Evolutionary conservation across 1,140 invertebrate species (phyloP).

Genomic region (Lamellibrachia luymesi): DNA sequence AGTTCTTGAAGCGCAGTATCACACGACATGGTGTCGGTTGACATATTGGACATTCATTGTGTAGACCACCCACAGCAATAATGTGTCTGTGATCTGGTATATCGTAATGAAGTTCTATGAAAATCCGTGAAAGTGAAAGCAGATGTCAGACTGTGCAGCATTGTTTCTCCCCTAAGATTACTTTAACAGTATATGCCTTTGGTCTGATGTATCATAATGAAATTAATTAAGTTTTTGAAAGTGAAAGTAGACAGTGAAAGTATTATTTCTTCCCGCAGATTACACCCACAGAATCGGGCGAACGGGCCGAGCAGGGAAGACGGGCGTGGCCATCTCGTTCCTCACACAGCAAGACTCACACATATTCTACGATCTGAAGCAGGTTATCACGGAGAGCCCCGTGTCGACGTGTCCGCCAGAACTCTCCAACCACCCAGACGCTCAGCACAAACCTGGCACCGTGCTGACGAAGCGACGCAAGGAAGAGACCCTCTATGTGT

Average conservation of each 20-base stretch:
- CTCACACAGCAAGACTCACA: conserved; percentile 94
- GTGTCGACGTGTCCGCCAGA: conserved; percentile 95
- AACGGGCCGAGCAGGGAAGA: conserved; percentile 97
- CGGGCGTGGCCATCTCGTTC: conserved; percentile 92
- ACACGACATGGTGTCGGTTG: no score
- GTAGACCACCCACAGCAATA: no score
- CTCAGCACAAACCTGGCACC: conserved; percentile 95
- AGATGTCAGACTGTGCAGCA: background rate
- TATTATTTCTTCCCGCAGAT: conserved; percentile 64
- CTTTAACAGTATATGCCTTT: conserved; percentile 83
- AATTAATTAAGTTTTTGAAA: no score
- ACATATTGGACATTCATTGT: no score
- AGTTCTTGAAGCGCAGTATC: no score
- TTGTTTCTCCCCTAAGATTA: conserved; percentile 72
- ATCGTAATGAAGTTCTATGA: no score
- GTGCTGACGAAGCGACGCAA: conserved; percentile 82
- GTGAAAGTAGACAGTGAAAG: no score
- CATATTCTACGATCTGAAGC: conserved; percentile 96
- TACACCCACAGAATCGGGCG: conserved; percentile 99
- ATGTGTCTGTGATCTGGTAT: no score
- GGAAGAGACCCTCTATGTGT: conserved; percentile 24
- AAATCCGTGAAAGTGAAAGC: background rate
- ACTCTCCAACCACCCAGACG: conserved; percentile 96
- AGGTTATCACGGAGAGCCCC: conserved; percentile 83
- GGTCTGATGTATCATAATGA: background rate